Evolutionary conservation across 2,113 vertebrate genomes (phyloP).

Genomic region (Neodon shergylaensis): DNA sequence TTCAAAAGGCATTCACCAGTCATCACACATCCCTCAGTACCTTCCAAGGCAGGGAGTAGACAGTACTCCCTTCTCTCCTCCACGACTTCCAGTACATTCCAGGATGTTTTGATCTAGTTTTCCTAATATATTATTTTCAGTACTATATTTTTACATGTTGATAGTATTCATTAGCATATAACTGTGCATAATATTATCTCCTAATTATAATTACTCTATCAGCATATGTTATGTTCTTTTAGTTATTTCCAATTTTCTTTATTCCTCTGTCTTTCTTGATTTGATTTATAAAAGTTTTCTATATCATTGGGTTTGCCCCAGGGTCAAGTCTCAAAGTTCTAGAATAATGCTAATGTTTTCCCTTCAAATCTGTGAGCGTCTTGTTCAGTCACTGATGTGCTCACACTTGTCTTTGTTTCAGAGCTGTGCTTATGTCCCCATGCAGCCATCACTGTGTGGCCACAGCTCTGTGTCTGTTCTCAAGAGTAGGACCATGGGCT

Average conservation of each 20-base stretch:
- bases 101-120: conserved; percentile 1
- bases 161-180: conserved; percentile 57
- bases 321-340: not conserved
- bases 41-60: not conserved
- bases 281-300: conserved; percentile 35
- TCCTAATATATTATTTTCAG: conserved; percentile 29
- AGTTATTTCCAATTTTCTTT: conserved; percentile 44
- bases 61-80: not conserved
- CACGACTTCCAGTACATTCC: not conserved
- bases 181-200: conserved; percentile 43
- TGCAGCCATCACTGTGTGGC: not conserved
- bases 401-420: not conserved
- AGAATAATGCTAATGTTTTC: conserved; percentile 4
- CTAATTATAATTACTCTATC: conserved; percentile 59
- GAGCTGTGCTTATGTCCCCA: not conserved
- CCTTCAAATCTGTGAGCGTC: not conserved
- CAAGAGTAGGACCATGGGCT: not conserved
- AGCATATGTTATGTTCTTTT: not conserved
- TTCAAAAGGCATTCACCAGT: not conserved
- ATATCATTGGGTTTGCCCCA: conserved; percentile 20
- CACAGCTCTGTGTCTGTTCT: not conserved
- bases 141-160: conserved; percentile 38
- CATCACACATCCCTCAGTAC: not conserved
- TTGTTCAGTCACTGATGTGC: not conserved
- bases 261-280: conserved; percentile 44